phyloP scores from a whole-genome alignment of 2,113 vertebrate species.

The Mustela nigripes region DNA sequence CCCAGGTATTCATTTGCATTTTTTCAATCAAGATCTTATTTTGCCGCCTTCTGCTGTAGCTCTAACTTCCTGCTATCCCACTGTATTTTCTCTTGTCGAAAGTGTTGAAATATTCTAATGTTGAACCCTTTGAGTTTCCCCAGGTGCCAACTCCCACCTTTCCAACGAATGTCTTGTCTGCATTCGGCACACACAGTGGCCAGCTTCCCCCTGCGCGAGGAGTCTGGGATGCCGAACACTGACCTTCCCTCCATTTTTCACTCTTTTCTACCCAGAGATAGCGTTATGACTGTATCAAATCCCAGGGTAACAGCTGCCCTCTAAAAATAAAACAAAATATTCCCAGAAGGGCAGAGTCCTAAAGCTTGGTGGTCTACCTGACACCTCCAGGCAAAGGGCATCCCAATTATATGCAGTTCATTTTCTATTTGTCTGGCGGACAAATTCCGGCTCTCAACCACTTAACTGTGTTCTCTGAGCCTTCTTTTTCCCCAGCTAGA shows the following conservation, averaged over 20 bases:
- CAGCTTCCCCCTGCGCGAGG: rapidly evolving
- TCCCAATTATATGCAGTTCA: neutral
- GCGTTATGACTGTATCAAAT: neutral
- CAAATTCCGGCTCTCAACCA: neutral
- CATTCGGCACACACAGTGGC: neutral
- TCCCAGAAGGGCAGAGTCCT: neutral
- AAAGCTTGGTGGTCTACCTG: neutral
- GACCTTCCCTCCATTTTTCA: neutral
- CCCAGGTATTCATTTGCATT: slow-evolving; percentile 65
- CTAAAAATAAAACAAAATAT: slow-evolving; percentile 49
- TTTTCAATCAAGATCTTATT: slow-evolving; percentile 72
- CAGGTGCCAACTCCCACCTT: neutral
- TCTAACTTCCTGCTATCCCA: neutral
- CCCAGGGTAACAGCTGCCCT: neutral
- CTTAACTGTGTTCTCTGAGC: neutral
- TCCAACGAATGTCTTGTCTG: neutral
- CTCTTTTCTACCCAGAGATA: neutral
- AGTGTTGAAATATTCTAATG: slow-evolving; percentile 63
- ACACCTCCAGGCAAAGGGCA: neutral
- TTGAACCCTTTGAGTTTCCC: slow-evolving; percentile 47
- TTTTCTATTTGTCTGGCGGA: neutral
- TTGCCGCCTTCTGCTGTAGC: slow-evolving; percentile 46
- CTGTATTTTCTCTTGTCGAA: slow-evolving; percentile 41
- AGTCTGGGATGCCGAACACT: neutral
- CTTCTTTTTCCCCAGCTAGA: neutral